Conservation (phyloP, 2,797 vertebrate species). For the Lepus townsendii region DNA sequence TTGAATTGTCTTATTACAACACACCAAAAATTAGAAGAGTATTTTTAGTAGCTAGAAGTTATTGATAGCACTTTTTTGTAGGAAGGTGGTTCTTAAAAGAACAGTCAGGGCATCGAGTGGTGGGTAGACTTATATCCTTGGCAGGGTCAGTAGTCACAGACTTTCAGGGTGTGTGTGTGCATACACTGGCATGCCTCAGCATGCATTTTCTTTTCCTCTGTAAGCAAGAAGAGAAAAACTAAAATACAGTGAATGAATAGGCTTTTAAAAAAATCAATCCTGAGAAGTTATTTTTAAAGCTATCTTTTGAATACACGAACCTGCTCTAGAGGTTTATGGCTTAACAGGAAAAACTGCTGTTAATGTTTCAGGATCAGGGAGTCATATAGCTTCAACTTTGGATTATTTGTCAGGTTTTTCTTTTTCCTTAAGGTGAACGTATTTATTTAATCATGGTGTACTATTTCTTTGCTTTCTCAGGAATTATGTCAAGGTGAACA, state of each 20-base stretch:
- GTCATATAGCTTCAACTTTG: neutral
- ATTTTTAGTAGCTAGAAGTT: too few species aligned
- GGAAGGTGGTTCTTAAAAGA: constrained; percentile 2
- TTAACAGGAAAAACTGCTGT: neutral
- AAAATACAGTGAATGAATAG: neutral
- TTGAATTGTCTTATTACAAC: neutral
- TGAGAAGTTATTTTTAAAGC: neutral
- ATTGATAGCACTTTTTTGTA: neutral
- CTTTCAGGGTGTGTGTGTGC: neutral
- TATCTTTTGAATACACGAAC: neutral
- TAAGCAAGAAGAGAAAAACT: neutral
- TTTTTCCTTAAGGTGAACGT: neutral
- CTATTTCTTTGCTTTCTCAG: constrained; percentile 33
- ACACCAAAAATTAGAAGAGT: neutral
- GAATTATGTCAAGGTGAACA: constrained; percentile 18
- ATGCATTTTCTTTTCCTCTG: neutral
- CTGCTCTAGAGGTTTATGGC: neutral
- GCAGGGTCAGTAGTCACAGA: neutral
- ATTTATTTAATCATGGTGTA: constrained; percentile 31
- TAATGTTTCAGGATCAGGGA: neutral
- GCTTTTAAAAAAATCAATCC: constrained; percentile 3
- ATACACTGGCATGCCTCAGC: neutral
- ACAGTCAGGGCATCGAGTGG: neutral
- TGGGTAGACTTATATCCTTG: neutral
- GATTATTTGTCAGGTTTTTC: neutral